Evolutionary conservation across 2,113 vertebrate genomes (phyloP).

Genomic region (Ctenodactylus gundi): DNA sequence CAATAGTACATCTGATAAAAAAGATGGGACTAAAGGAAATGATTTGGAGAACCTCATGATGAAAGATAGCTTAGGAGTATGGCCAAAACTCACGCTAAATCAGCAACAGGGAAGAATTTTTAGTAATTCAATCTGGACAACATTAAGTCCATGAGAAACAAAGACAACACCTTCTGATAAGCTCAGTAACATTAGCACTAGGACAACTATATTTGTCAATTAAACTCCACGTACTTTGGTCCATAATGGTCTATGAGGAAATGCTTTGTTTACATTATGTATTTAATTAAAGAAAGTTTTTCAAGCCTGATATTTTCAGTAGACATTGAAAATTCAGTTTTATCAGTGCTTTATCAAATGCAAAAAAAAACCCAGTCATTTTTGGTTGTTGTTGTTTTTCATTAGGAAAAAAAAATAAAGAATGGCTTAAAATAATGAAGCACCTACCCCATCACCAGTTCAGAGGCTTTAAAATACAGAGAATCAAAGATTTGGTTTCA

Average conservation of each 20-base stretch:
- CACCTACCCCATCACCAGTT: neutral
- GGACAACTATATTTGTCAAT: neutral
- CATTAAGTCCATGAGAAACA: neutral
- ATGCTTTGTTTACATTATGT: too few relatives aligned
- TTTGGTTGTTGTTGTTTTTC: neutral
- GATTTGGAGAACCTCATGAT: neutral
- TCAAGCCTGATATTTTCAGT: neutral
- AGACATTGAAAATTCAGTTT: neutral
- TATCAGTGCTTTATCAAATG: neutral
- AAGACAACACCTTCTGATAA: neutral
- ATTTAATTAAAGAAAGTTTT: neutral
- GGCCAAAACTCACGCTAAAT: neutral
- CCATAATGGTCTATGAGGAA: too few relatives aligned
- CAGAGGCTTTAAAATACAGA: neutral
- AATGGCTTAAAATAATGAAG: neutral
- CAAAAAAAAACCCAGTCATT: neutral
- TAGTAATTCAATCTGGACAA: neutral
- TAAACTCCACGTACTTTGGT: neutral
- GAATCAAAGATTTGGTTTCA: neutral
- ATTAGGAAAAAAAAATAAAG: slow-evolving; percentile 4
- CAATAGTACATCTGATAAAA: neutral
- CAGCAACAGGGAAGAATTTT: neutral
- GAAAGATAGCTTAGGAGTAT: neutral
- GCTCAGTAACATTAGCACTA: neutral
- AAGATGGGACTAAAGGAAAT: neutral